Percentiles rank a stretch among this genome's conserved stretches.
These are phyloP conservation scores for Seira musarum DNA, from an alignment of 2,888 invertebrate species.

Conservation along the genomic window DNA sequence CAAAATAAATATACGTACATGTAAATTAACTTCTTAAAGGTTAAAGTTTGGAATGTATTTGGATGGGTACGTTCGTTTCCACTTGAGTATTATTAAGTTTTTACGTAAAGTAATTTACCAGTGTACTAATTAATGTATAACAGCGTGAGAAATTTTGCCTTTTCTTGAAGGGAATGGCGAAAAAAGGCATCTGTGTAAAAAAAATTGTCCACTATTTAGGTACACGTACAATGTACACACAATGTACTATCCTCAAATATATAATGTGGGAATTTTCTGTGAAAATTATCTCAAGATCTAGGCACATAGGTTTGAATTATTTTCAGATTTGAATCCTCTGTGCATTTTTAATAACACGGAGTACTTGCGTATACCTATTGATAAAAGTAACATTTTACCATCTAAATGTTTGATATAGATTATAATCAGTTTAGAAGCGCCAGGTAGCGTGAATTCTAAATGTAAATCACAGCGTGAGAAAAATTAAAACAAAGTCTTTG, in stretches of 20 bases:
- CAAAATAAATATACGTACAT: no score
- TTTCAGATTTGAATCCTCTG: no score
- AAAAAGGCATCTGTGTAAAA: neutral
- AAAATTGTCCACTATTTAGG: neutral
- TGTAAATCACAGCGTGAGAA: neutral
- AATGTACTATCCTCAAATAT: neutral
- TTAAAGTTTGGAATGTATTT: no score
- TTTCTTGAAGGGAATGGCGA: conserved; percentile 9
- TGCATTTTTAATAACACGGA: no score
- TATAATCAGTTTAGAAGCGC: neutral
- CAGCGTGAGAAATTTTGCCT: neutral
- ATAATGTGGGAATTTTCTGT: neutral
- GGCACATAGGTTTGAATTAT: neutral
- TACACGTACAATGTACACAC: no score
- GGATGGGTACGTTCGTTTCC: no score
- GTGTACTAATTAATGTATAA: no score
- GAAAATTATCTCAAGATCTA: neutral
- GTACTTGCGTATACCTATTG: no score
- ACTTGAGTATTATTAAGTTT: no score
- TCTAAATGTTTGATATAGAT: neutral
- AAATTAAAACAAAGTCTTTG: neutral
- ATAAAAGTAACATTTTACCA: neutral
- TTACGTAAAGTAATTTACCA: no score
- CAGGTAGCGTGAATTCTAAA: neutral
- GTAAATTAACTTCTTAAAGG: no score